Evolutionary conservation across 2,888 invertebrate genomes (phyloP), one percentile per base, ranked within the genome.

Genomic region (Drosophila multiciliata): DNA sequence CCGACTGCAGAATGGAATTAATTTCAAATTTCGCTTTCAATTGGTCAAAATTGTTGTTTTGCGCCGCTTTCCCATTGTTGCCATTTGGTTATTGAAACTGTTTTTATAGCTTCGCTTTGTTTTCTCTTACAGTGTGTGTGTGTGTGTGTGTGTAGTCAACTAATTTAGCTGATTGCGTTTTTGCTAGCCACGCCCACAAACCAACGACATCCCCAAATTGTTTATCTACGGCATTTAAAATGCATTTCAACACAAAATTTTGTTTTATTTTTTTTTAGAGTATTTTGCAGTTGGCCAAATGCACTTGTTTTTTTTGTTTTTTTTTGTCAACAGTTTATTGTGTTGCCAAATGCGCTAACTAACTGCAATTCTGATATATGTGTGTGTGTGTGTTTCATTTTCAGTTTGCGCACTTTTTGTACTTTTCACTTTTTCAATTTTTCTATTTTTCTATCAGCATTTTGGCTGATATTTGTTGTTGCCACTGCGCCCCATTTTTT

Each of bases 1-100:
- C 23, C 58, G 58, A 61, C 61, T n/a, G n/a, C 81, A 55, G 58
- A 61, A 38, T 38, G 72, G 73, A 79, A 85, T 85, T 89, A 75
- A 87, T 85, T 84, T 87, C 82, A 69, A 84, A 79, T 82, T 85
- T 83, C 80, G 74, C 85, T 85, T 85, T 85, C 82, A 77, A 77
- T 87, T 75, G 66, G 35, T n/a, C 57, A 36, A 48, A 49, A 42
- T 58, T 58, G 26, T 54, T 49, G 61, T 64, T 66, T 66, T 65
- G 17, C 54, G 8, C 54, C 64, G 72, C 59, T 66, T 61, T 54
- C 26, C 33, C 40, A 53, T 52, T 72, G 65, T 58, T 68, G 48
- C 57, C 70, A 58, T 55, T 75, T 65, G 68, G 71, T 70, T 79
- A 84, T 79, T 76, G 82, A 76, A 82, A 75, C 71, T 64, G 48